Percentiles rank a stretch among this genome's conserved stretches.
Evolutionary conservation across 2,113 vertebrate genomes (phyloP).

Genomic region (Leucopsar rothschildi): DNA sequence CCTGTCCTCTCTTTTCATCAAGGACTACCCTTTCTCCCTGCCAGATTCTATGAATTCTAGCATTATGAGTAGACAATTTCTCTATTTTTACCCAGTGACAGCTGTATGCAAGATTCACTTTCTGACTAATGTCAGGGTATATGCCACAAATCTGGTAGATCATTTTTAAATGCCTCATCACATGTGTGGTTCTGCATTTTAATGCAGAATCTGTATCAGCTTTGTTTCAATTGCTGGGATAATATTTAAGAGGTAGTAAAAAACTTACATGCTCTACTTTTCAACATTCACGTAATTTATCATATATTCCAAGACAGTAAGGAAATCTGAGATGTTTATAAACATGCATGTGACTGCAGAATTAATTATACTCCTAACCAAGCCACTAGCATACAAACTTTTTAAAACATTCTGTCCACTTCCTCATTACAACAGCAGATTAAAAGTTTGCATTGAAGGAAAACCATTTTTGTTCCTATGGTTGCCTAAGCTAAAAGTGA

Average conservation of each 20-base stretch:
- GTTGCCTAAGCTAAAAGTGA: neutral
- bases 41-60: conserved; percentile 32
- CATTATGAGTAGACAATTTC: conserved; percentile 42
- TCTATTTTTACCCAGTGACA: conserved; percentile 48
- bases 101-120: conserved; percentile 42
- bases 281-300: neutral
- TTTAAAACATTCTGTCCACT: neutral
- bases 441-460: neutral
- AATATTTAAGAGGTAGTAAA: neutral
- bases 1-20: neutral
- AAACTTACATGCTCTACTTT: neutral
- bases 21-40: neutral
- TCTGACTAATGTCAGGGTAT: conserved; percentile 3
- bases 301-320: neutral
- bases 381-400: neutral
- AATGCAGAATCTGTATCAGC: neutral
- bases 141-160: neutral
- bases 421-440: neutral
- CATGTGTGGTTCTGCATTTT: conserved; percentile 18
- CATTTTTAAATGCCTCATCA: conserved; percentile 32
- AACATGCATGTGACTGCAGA: neutral
- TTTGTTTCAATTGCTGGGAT: neutral
- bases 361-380: neutral
- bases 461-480: neutral
- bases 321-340: neutral